Evolutionary conservation across 1,140 invertebrate genomes (phyloP), one percentile per base, ranked within the genome.

Genomic region (Watersipora subatra): DNA sequence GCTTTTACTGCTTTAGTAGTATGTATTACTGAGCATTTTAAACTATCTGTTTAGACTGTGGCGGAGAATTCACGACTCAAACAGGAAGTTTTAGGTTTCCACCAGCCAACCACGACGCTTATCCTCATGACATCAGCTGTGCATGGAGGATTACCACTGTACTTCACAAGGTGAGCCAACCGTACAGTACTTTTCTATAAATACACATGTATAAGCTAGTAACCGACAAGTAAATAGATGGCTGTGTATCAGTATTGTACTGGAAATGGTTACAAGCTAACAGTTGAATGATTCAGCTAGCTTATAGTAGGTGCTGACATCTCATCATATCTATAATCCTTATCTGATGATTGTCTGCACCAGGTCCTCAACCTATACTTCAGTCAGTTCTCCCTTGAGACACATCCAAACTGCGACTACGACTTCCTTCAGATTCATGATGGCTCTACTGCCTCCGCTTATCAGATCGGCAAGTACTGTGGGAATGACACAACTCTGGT

Each of bases 381-480:
- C n/a, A n/a, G n/a, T n/a, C n/a, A 86, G 64, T 75, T 88, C 68
- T 76, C 65, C 57, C 7, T 74, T 25, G 76, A 80, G 66, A 20
- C 25, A 19, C 69, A 72, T 59, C 70, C 73, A 1, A 82, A 82
- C 63, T 73, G 73, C 69, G 68, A 69, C 0, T 66, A 64, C 25
- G 74, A 81, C 66, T 79, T 62, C 69, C 69, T 72, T 46, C 72
- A 75, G 64, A 73, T 78, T 57, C 86, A 86, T 66, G 89, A 93
- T 76, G 90, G 90, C 0, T 79, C 84, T 20, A 82, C 84, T 67
- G 73, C 77, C 1, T 79, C 81, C 59, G 80, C 86, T 15, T 82
- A 77, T 26, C 66, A 68, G 55, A 72, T 80, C 28, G 92, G 91
- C 0, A 75, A 76, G 22, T 96, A 86, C 79, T 97, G 93, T 73